Conservation (phyloP, 1,140 invertebrate genomes). For the Penaeus japonicus region DNA sequence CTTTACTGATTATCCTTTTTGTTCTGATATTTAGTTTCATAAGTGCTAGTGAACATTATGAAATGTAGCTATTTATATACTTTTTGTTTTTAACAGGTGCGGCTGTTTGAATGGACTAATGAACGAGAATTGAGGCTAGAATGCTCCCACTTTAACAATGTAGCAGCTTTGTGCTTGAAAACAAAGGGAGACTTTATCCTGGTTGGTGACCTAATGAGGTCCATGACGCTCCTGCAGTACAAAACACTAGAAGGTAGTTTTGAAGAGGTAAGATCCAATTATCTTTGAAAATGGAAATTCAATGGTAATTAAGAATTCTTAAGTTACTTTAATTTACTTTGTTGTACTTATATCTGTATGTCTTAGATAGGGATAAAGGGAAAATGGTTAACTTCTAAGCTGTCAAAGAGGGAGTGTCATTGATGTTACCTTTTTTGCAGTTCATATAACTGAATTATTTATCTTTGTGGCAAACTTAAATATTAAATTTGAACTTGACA, state of each 20-base stretch:
- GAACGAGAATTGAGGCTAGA: constrained; percentile 95
- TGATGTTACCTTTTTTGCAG: no score
- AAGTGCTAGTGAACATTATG: not conserved
- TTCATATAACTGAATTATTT: no score
- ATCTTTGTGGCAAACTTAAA: no score
- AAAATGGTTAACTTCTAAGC: no score
- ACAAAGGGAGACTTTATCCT: constrained; percentile 98
- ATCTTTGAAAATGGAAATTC: not conserved
- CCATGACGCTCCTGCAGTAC: constrained; percentile 91
- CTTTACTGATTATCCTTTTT: constrained; percentile 20
- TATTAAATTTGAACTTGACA: no score
- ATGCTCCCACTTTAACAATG: constrained; percentile 97
- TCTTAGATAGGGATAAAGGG: no score
- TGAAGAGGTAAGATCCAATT: constrained; percentile 76
- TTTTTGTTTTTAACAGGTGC: constrained; percentile 68
- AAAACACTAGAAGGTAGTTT: constrained; percentile 98
- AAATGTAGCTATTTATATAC: not conserved
- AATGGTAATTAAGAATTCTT: no score
- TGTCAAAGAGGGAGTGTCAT: no score
- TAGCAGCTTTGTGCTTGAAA: constrained; percentile 92
- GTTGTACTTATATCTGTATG: no score
- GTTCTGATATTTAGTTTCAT: not conserved
- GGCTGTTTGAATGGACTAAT: constrained; percentile 96
- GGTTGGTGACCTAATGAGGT: constrained; percentile 97
- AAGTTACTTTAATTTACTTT: no score